phyloP scores from a whole-genome alignment of 2,888 invertebrate species.

The Mythimna pallens region DNA sequence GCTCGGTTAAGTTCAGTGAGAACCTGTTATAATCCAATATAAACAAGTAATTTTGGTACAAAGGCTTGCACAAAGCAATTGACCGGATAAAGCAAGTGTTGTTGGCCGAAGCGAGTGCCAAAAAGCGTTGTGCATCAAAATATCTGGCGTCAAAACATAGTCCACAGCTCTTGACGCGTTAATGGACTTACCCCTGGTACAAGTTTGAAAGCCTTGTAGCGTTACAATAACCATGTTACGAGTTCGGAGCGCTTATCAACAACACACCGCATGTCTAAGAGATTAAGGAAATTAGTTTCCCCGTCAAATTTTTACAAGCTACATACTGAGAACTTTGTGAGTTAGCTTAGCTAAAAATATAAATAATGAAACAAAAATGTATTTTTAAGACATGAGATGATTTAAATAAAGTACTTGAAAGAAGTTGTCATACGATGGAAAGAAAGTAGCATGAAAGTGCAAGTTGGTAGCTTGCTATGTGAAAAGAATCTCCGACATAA shows the following conservation, averaged over 20 bases:
- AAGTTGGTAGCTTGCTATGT: slow-evolving; percentile 37
- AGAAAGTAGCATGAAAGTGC: slow-evolving; percentile 12
- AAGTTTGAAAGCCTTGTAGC: slow-evolving; percentile 74
- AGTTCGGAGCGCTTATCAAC: slow-evolving; percentile 68
- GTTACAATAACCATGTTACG: slow-evolving; percentile 71
- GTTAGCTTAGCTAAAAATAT: slow-evolving; percentile 16
- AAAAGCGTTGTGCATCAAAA: slow-evolving; percentile 76
- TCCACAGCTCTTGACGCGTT: slow-evolving; percentile 74
- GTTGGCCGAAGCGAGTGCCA: slow-evolving; percentile 58
- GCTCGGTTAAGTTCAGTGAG: slow-evolving; percentile 55
- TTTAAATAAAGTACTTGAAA: slow-evolving; percentile 9
- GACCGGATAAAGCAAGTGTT: slow-evolving; percentile 77
- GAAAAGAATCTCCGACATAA: slow-evolving; percentile 44
- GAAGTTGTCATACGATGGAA: slow-evolving; percentile 2
- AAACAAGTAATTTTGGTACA: slow-evolving; percentile 71
- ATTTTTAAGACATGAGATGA: slow-evolving; percentile 14
- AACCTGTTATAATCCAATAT: slow-evolving; percentile 70
- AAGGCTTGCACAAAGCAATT: slow-evolving; percentile 78
- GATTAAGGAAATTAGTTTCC: slow-evolving; percentile 65
- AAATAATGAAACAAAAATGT: slow-evolving; percentile 8
- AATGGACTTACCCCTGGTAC: slow-evolving; percentile 82
- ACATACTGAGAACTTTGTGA: background rate
- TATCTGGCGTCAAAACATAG: slow-evolving; percentile 79
- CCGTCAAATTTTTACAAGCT: slow-evolving; percentile 36
- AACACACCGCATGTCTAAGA: slow-evolving; percentile 60